phyloP scores from a whole-genome alignment of 2,113 vertebrate species.

The Morone chrysops region DNA sequence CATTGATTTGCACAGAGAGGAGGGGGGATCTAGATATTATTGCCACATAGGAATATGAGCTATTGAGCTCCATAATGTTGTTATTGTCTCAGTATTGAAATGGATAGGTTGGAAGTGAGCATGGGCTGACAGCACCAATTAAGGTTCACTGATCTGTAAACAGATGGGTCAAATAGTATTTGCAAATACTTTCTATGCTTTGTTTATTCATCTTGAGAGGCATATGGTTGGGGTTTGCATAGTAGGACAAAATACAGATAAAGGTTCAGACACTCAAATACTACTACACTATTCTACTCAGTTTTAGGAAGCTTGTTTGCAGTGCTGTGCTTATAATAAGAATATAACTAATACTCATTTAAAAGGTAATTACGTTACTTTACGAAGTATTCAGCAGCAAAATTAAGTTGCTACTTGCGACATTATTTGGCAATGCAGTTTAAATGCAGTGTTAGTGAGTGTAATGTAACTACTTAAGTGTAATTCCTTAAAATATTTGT shows the following conservation, averaged over 20 bases:
- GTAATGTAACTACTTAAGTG: neutral
- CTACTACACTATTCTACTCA: neutral
- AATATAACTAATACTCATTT: no score
- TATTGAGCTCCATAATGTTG: constrained; percentile 75
- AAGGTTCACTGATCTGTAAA: constrained; percentile 74
- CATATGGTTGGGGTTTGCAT: constrained; percentile 8
- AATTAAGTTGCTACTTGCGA: neutral
- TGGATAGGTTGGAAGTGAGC: constrained; percentile 63
- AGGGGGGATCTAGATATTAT: constrained; percentile 73
- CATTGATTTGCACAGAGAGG: constrained; percentile 81
- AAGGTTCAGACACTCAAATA: neutral
- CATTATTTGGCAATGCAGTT: neutral
- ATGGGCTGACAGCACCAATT: constrained; percentile 71
- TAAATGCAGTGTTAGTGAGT: neutral
- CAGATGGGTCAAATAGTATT: constrained; percentile 59
- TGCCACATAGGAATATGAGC: constrained; percentile 76
- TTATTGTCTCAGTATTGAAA: constrained; percentile 78
- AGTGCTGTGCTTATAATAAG: no score
- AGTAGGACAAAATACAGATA: neutral
- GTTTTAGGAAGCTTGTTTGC: neutral
- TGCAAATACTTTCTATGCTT: constrained; percentile 51
- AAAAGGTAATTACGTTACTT: neutral
- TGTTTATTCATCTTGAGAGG: constrained; percentile 54
- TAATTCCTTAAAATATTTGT: neutral
- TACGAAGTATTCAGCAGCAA: neutral